phyloP scores from a whole-genome alignment of 2,113 vertebrate genomes.

The Bos indicus region DNA sequence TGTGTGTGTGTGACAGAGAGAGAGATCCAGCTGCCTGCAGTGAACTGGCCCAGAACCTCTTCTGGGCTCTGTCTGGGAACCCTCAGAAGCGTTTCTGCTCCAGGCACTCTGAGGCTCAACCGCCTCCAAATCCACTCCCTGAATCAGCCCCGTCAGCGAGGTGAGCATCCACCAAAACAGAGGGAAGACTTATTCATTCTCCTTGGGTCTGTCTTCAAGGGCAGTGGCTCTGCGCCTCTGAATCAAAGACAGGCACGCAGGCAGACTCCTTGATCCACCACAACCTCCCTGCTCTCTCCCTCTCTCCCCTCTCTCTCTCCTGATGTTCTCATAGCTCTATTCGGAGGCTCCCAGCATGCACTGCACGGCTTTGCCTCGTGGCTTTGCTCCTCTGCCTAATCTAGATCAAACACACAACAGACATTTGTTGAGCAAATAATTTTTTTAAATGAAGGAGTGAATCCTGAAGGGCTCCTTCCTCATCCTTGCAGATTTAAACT shows the following conservation, averaged over 20 bases:
- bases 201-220: conserved; percentile 25
- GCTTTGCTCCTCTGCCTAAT: not conserved
- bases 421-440: not conserved
- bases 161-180: not conserved
- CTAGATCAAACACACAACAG: not conserved
- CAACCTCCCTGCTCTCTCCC: not conserved
- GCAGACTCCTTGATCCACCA: not conserved
- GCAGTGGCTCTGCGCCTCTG: not conserved
- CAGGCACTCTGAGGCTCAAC: not conserved
- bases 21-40: not conserved
- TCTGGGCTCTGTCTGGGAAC: not conserved
- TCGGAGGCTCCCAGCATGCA: not conserved
- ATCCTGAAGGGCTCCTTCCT: not conserved
- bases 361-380: not conserved
- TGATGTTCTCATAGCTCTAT: not conserved
- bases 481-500: not conserved
- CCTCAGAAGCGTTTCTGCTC: not conserved
- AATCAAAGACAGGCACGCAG: not conserved
- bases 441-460: not conserved
- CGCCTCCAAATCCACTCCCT: not conserved
- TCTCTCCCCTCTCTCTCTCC: not conserved
- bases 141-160: rapidly evolving
- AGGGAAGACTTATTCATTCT: not conserved
- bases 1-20: not conserved
- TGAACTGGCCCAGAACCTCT: not conserved